These are phyloP conservation scores for Drosophila pruinosa DNA, from an alignment of 1,140 invertebrate species.

Conservation along the genomic window DNA sequence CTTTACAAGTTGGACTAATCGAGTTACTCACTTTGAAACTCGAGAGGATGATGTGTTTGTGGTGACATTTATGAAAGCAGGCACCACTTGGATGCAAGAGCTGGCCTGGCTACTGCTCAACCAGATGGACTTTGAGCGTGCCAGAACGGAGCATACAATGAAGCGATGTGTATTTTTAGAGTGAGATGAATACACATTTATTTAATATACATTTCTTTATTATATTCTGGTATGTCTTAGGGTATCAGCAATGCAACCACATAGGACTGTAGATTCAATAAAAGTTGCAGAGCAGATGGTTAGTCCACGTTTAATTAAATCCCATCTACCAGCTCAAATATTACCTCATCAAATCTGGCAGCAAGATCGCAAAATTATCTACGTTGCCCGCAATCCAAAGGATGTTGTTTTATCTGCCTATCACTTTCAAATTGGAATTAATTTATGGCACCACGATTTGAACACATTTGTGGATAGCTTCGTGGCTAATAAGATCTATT, in stretches of 20 bases:
- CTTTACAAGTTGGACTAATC: not conserved
- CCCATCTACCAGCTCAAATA: slow-evolving; percentile 35
- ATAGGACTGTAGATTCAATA: too few relatives aligned
- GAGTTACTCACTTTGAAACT: slow-evolving; percentile 51
- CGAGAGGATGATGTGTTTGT: slow-evolving; percentile 84
- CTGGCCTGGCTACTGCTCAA: slow-evolving; percentile 86
- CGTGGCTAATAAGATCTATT: not conserved
- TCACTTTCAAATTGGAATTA: not conserved
- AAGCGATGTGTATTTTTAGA: slow-evolving; percentile 84
- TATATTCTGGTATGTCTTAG: too few relatives aligned
- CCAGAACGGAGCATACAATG: slow-evolving; percentile 84
- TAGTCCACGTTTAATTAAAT: slow-evolving; percentile 27
- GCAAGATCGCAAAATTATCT: slow-evolving; percentile 20
- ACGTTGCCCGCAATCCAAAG: slow-evolving; percentile 39
- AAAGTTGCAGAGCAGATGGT: not conserved
- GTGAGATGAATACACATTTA: slow-evolving; percentile 55
- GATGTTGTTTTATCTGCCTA: slow-evolving; percentile 39
- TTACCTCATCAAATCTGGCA: slow-evolving; percentile 24
- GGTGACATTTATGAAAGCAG: slow-evolving; percentile 82
- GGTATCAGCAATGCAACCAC: too few relatives aligned
- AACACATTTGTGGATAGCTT: slow-evolving; percentile 11
- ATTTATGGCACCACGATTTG: not conserved
- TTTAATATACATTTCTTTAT: too few relatives aligned
- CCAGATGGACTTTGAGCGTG: slow-evolving; percentile 83
- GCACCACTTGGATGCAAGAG: slow-evolving; percentile 88